Conservation (phyloP, 35 echinoderm and acorn worm species). For the Apostichopus parvimensis region DNA sequence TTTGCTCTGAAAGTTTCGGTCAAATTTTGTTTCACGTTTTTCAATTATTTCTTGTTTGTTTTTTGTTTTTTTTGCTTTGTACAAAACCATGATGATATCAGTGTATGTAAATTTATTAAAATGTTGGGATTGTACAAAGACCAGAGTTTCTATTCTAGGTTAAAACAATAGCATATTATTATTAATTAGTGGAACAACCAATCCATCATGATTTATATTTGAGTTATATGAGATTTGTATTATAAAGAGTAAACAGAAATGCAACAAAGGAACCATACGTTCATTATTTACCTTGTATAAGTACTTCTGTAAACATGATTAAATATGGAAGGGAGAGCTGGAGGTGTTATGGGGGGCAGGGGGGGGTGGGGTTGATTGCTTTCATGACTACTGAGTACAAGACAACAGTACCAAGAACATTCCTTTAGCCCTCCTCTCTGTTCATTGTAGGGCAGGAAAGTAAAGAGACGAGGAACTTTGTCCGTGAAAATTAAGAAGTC, state of each 20-base stretch:
- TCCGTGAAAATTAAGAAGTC: too few relatives aligned
- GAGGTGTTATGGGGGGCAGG: neutral
- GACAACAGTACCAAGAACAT: neutral
- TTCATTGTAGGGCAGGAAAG: neutral
- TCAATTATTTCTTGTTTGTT: neutral
- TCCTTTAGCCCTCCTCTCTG: neutral
- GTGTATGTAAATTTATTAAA: neutral
- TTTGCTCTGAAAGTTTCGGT: too few relatives aligned
- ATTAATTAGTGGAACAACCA: neutral
- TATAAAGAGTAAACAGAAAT: neutral
- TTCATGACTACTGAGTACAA: neutral
- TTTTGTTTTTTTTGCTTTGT: neutral
- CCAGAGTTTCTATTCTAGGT: neutral
- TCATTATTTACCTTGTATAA: neutral
- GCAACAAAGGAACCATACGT: neutral
- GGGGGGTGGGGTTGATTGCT: neutral
- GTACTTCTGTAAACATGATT: neutral
- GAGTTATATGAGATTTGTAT: neutral
- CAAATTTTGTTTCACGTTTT: neutral
- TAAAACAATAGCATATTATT: neutral
- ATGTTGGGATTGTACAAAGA: neutral
- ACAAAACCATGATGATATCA: neutral
- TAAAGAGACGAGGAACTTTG: too few relatives aligned
- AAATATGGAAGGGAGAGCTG: neutral
- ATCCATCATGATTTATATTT: neutral